phyloP scores from a whole-genome alignment of 2,888 invertebrate genomes.

The Camponotus fellah region DNA sequence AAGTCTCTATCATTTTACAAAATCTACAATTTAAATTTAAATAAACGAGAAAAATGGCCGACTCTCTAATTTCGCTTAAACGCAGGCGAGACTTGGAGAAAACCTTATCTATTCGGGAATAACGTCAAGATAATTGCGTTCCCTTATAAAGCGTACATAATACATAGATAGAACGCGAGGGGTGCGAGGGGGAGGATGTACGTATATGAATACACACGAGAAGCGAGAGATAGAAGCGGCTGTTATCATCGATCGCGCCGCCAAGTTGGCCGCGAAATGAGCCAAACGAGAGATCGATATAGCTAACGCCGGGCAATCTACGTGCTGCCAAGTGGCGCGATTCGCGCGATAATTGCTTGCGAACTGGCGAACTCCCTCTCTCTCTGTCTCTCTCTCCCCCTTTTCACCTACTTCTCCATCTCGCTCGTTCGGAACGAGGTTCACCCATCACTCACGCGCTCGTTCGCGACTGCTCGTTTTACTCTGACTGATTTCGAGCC shows the following conservation, averaged over 20 bases:
- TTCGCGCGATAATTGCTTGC: constrained; percentile 78
- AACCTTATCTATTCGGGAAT: not conserved
- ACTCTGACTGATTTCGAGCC: constrained; percentile 74
- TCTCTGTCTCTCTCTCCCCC: constrained; percentile 28
- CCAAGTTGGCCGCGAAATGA: constrained; percentile 71
- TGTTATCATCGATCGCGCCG: constrained; percentile 71
- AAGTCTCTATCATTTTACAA: not conserved
- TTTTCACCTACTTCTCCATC: constrained; percentile 20
- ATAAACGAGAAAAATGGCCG: not conserved
- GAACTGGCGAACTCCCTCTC: constrained; percentile 70
- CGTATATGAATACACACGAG: not conserved
- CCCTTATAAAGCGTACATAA: not conserved
- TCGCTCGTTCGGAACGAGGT: constrained; percentile 65
- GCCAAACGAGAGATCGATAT: constrained; percentile 74
- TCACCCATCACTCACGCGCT: constrained; percentile 81
- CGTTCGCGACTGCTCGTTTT: constrained; percentile 80
- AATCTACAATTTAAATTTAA: not conserved
- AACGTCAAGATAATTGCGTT: not conserved
- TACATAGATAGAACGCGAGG: not conserved
- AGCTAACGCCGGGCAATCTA: constrained; percentile 71
- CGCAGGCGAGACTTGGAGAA: not conserved
- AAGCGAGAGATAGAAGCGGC: constrained; percentile 20
- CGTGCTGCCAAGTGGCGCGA: constrained; percentile 72
- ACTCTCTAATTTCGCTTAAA: not conserved
- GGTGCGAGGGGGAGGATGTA: not conserved